Evolutionary conservation across 2,113 vertebrate species (phyloP).

Genomic region (Dunckerocampus dactyliophorus): DNA sequence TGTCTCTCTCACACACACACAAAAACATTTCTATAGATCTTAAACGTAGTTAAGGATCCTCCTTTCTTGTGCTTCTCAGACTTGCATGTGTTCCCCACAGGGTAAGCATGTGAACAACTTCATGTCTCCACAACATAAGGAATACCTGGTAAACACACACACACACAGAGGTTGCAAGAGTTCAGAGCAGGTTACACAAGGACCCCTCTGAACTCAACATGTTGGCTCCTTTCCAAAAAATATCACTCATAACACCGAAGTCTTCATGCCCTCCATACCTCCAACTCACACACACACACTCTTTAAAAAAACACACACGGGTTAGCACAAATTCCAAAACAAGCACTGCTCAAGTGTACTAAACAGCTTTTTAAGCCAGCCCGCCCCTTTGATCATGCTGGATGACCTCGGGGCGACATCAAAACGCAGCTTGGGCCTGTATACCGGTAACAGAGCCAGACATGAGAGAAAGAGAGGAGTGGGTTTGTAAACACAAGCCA

Average conservation of each 20-base stretch:
- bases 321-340: conserved; percentile 20
- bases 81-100: background rate
- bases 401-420: conserved; percentile 21
- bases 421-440: background rate
- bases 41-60: background rate
- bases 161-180: conserved; percentile 50
- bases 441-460: background rate
- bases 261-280: conserved; percentile 38
- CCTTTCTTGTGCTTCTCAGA: background rate
- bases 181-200: conserved; percentile 66
- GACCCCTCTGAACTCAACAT: conserved; percentile 65
- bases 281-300: conserved; percentile 5
- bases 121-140: background rate
- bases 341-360: background rate
- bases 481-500: conserved; percentile 38
- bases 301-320: background rate
- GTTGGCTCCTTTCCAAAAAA: conserved; percentile 52
- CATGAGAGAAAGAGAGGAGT: conserved; percentile 39
- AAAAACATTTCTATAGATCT: conserved; percentile 1
- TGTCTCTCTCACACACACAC: conserved; percentile 5
- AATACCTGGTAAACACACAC: conserved; percentile 1
- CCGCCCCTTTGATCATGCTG: conserved; percentile 15
- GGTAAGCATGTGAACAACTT: background rate
- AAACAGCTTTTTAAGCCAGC: conserved; percentile 4
- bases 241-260: conserved; percentile 50